Percentiles rank a stretch among this genome's conserved stretches.
phyloP scores from a whole-genome alignment of 2,113 vertebrate genomes.

The Heterochromis multidens region DNA sequence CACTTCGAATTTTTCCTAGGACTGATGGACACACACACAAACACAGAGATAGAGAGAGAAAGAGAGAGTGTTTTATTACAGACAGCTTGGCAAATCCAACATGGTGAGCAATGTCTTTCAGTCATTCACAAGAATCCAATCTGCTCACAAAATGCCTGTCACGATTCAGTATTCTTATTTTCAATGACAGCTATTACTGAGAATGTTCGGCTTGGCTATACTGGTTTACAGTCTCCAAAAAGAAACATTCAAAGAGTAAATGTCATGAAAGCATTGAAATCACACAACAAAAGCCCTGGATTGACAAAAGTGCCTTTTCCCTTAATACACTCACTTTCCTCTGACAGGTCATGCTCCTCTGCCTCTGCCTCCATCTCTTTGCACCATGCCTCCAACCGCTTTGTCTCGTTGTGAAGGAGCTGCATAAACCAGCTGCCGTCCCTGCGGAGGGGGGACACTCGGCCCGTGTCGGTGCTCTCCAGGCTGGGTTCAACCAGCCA shows the following conservation, averaged over 20 bases:
- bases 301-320: background rate
- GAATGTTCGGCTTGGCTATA: background rate
- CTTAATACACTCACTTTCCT: constrained; percentile 88
- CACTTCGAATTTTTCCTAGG: constrained; percentile 96
- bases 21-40: constrained; percentile 72
- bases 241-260: background rate
- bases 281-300: background rate
- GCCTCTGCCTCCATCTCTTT: constrained; percentile 97
- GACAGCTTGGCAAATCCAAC: constrained; percentile 20
- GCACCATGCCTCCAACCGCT: constrained; percentile 95
- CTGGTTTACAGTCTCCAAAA: background rate
- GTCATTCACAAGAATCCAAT: constrained; percentile 29
- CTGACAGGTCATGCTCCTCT: constrained; percentile 92
- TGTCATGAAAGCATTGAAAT: background rate
- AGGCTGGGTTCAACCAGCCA: constrained; percentile 86
- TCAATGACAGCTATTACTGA: constrained; percentile 2
- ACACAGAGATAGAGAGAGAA: background rate
- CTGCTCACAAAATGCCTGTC: constrained; percentile 2
- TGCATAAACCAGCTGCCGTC: constrained; percentile 98
- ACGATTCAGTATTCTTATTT: background rate
- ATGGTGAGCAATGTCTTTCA: constrained; percentile 13
- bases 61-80: background rate
- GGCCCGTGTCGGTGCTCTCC: constrained; percentile 81
- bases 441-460: constrained; percentile 85
- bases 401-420: constrained; percentile 93